Evolutionary conservation across 2,113 vertebrate species (phyloP), one percentile per base, ranked within the genome.

Genomic region (Brachypodius melanocephalos): DNA sequence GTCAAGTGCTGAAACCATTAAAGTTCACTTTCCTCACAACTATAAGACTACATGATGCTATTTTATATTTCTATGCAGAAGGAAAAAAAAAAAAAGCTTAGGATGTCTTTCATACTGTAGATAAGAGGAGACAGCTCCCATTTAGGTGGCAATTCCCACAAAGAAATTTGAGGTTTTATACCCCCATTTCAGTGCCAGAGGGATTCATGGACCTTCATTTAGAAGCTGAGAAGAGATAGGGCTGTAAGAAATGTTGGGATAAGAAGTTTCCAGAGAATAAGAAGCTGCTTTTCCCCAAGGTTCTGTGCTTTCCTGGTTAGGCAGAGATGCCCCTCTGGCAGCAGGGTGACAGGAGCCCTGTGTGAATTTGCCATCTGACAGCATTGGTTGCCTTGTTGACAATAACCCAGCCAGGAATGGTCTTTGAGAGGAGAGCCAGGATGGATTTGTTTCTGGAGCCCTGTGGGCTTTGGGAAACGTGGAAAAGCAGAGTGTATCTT

Each of bases 381-480:
- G 55, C 85, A 31, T 22, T 5, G 1, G 10, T 67, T 24, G 61
- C 74, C 63, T 45, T 36, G 73, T 80, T 59, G 26, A 14, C 54
- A 52, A 25, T 16, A 49, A 6, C 31, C 16, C 63, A 12, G 67
- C 52, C 3, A 3, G n/a, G 40, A 71, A 28, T 8, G 0, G 1
- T 52, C 61, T 76, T 59, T 42, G 36, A 73, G 93, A 88, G 28
- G 12, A 71, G 17, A 81, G 69, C 80, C 85, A 93, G 49, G n/a
- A 83, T 29, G n/a, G 83, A 85, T 88, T 68, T 94, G 58, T 76
- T 89, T 85, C 88, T 91, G 95, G 71, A 85, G 89, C 49, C 52
- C 73, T 55, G 49, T 54, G 82, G 83, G 63, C 51, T 90, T 68
- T 78, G 88, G 42, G 55, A 73, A 66, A 28, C 5, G 43, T 40